These are phyloP conservation scores for Belonocnema kinseyi DNA, from an alignment of 1,140 invertebrate genomes.

Conservation along the genomic window DNA sequence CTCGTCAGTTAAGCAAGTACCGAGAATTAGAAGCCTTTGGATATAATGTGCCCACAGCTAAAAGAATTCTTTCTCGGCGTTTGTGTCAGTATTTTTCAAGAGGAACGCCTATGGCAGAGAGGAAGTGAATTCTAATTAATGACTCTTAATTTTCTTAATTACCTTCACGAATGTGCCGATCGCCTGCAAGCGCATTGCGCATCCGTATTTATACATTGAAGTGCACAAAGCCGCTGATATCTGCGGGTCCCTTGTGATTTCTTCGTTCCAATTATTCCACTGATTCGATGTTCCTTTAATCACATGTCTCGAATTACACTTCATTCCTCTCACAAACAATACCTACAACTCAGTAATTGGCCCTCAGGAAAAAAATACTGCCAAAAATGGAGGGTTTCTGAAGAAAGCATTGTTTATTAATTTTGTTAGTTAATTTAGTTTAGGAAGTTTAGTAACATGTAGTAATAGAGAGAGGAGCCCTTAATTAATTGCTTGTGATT, in stretches of 20 bases:
- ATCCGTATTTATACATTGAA: neutral
- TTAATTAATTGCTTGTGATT: too few species aligned
- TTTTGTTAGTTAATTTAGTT: too few species aligned
- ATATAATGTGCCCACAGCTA: constrained; percentile 68
- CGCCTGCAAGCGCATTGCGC: constrained; percentile 54
- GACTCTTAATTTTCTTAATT: constrained; percentile 76
- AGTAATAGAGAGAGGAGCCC: too few species aligned
- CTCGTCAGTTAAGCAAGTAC: constrained; percentile 53
- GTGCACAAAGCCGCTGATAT: constrained; percentile 2
- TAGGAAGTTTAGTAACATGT: too few species aligned
- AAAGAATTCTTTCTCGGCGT: constrained; percentile 63
- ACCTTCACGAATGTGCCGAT: constrained; percentile 64
- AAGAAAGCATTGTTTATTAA: too few species aligned
- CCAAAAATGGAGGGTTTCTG: too few species aligned
- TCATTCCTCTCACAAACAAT: neutral
- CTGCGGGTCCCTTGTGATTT: constrained; percentile 53
- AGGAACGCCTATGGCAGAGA: constrained; percentile 43
- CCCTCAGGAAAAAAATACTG: neutral
- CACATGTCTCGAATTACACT: neutral
- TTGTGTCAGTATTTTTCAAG: constrained; percentile 39
- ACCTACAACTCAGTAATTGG: neutral
- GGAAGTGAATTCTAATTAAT: constrained; percentile 76
- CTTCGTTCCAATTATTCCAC: constrained; percentile 19
- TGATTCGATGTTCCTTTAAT: neutral
- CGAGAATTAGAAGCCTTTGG: constrained; percentile 53